Conservation (phyloP, 2,797 vertebrate genomes). For the Acestrorhynchus altus region DNA sequence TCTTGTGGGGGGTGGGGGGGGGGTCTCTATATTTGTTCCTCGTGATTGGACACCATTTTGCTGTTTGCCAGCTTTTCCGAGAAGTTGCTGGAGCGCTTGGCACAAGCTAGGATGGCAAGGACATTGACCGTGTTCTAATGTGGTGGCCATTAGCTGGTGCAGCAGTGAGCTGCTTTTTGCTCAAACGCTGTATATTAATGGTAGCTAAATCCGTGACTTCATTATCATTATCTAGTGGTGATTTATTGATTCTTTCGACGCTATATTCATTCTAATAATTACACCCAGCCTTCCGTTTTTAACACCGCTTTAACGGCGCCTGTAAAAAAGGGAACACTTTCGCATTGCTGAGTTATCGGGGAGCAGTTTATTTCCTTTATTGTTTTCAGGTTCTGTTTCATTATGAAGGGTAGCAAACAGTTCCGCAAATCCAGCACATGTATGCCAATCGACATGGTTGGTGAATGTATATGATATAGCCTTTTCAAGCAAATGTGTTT, state of each 20-base stretch:
- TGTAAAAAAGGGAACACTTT: background rate
- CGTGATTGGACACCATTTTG: conserved; percentile 48
- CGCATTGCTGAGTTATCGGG: conserved; percentile 13
- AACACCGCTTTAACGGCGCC: conserved; percentile 26
- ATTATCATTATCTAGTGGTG: conserved; percentile 35
- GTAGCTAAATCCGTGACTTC: conserved; percentile 28
- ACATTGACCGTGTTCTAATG: conserved; percentile 39
- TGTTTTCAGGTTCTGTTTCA: conserved; percentile 1
- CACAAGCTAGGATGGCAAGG: conserved; percentile 20
- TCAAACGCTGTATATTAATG: conserved; percentile 39
- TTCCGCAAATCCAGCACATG: conserved; percentile 20
- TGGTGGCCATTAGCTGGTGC: conserved; percentile 28
- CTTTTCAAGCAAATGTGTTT: conserved; percentile 13
- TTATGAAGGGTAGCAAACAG: conserved; percentile 2
- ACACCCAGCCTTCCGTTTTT: conserved; percentile 17
- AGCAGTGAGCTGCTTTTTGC: conserved; percentile 32
- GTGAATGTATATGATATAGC: conserved; percentile 16
- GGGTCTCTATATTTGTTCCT: conserved; percentile 39
- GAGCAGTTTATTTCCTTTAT: conserved; percentile 17
- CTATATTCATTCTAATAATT: conserved; percentile 37
- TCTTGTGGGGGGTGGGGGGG: conserved; percentile 8
- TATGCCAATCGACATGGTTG: background rate
- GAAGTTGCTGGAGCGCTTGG: conserved; percentile 22
- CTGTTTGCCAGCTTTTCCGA: conserved; percentile 34
- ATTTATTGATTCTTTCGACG: conserved; percentile 41